Conservation (phyloP, 2,888 invertebrate species). For the Lycocerus yunnanus region DNA sequence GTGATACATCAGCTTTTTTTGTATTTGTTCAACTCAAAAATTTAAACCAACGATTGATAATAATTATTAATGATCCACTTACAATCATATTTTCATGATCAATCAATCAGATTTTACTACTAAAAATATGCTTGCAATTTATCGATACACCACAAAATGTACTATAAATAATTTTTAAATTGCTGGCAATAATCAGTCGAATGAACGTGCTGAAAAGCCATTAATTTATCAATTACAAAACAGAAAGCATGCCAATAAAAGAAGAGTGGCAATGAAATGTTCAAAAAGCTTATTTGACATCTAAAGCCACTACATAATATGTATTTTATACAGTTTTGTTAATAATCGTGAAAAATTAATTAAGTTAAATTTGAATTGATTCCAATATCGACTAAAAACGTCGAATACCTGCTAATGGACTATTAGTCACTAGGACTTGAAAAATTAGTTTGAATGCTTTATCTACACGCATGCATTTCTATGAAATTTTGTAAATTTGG, state of each 20-base stretch:
- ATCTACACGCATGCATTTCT: no score
- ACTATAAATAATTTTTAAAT: background rate
- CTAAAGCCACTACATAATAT: background rate
- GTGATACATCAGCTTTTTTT: background rate
- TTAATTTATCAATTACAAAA: background rate
- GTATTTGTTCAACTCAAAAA: background rate
- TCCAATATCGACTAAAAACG: no score
- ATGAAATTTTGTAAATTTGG: no score
- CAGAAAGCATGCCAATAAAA: background rate
- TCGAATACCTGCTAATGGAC: no score
- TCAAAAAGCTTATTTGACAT: background rate
- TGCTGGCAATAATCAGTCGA: background rate
- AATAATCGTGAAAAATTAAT: no score
- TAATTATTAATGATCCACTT: background rate
- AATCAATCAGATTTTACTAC: background rate
- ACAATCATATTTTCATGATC: background rate
- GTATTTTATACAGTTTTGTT: no score
- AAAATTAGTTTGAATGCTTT: no score
- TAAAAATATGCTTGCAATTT: background rate
- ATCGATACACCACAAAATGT: background rate
- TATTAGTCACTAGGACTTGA: no score
- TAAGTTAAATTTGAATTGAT: no score
- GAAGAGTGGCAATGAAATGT: background rate
- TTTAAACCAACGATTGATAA: background rate
- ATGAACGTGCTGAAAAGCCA: background rate